Evolutionary conservation across 2,888 invertebrate species (phyloP), one percentile per base, ranked within the genome.

Genomic region (Anodontia alba): DNA sequence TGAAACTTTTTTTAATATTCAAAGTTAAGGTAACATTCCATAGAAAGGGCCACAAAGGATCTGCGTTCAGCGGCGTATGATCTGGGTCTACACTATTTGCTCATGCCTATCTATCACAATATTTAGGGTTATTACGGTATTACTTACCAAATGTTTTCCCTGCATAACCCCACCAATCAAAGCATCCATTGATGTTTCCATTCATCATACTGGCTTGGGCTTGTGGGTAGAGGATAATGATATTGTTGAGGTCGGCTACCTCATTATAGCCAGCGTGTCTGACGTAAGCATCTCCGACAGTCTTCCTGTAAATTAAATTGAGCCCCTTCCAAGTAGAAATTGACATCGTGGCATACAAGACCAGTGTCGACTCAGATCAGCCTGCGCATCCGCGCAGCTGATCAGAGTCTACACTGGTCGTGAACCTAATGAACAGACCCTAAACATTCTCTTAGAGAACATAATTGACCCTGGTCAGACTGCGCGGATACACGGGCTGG

Each of bases 151-250:
- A 91, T 20, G 80, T 66, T 12, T 70, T 10, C 1, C 89, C 90
- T 0, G 89, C 89, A 68, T 91, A 92, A 7, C 90, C 92, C 80
- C 84, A 91, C 91, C 92, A 91, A 70, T 92, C 92, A 90, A 90
- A 92, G 81, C 91, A 92, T 0, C 91, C 91, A 26, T 87, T 78
- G 10, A 81, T 84, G 67, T 92, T 92, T 54, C 54, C 54, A 29
- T n/a, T 54, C 7, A 83, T 71, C 1, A 74, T 29, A 2, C 76
- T 31, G 5, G 76, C 23, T 54, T 26, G 23, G 54, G 54, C 29
- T 76, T 92, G 92, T n/a, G 92, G 92, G 78, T 91, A 92, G 31
- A 92, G 79, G 29, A 92, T 89, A 72, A 92, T 90, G 78, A 92
- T 89, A 76, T 92, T 86, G 72, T 92, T 92, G 46, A 89, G 75